phyloP scores from a whole-genome alignment of 2,888 invertebrate genomes.

The Boloria euphrosyne region DNA sequence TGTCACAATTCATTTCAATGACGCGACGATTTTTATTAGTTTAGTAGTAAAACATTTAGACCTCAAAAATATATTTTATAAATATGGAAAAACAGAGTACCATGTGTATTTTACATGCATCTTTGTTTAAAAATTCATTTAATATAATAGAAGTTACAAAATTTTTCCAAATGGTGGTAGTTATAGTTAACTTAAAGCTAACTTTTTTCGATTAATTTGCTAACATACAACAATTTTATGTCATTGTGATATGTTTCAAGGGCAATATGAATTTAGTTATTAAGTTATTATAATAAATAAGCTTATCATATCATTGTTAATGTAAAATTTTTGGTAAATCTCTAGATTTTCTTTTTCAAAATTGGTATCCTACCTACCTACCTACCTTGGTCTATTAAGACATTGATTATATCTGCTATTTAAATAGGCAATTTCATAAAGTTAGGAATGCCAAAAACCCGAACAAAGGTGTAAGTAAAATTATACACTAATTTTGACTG shows the following conservation, averaged over 20 bases:
- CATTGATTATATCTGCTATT: background rate
- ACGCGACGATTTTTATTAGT: conserved; percentile 37
- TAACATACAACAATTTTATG: no score
- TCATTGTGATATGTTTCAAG: no score
- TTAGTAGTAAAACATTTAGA: conserved; percentile 12
- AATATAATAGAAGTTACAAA: background rate
- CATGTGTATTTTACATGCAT: background rate
- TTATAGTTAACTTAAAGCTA: background rate
- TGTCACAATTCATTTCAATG: conserved; percentile 38
- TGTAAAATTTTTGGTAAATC: no score
- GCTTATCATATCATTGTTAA: no score
- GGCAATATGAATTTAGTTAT: no score
- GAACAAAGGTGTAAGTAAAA: conserved; percentile 1
- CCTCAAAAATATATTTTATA: background rate
- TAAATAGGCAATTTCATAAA: background rate
- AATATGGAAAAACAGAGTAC: background rate
- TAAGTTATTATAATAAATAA: no score
- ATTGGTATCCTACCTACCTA: no score
- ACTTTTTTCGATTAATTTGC: no score
- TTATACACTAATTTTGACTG: background rate
- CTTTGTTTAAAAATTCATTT: background rate
- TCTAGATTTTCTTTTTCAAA: no score
- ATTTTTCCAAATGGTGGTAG: background rate
- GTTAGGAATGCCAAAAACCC: background rate
- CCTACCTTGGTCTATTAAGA: no score